Evolutionary conservation across 2,888 invertebrate genomes (phyloP).

Genomic region (Asteroscopus sphinx): DNA sequence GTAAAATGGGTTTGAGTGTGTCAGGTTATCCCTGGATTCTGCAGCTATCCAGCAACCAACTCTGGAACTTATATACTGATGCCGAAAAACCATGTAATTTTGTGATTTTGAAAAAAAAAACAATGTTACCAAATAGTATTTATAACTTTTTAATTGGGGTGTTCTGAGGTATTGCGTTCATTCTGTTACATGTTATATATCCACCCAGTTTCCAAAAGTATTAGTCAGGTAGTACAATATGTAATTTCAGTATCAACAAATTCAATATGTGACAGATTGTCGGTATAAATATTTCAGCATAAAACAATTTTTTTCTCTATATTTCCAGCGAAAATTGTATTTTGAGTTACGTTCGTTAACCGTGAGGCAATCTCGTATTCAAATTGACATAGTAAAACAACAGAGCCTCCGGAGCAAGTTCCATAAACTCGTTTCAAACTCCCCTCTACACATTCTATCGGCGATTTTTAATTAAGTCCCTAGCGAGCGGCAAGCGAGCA

Average conservation of each 20-base stretch:
- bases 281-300: constrained; percentile 26
- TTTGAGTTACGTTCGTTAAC: constrained; percentile 59
- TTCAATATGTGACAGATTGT: constrained; percentile 25
- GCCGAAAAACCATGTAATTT: too few relatives aligned
- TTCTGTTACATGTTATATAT: too few relatives aligned
- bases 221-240: not conserved
- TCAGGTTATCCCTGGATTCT: too few relatives aligned
- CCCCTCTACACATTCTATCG: constrained; percentile 89
- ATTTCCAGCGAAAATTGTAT: constrained; percentile 50
- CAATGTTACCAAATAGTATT: too few relatives aligned
- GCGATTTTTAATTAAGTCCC: constrained; percentile 90
- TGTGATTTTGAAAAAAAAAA: too few relatives aligned
- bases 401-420: constrained; percentile 86
- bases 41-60: too few relatives aligned
- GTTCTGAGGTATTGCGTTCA: too few relatives aligned
- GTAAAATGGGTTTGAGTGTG: too few relatives aligned
- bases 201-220: too few relatives aligned
- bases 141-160: too few relatives aligned
- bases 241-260: constrained; percentile 11
- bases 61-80: too few relatives aligned
- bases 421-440: constrained; percentile 88
- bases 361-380: constrained; percentile 85
- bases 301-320: constrained; percentile 35
- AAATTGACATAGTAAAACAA: constrained; percentile 89
- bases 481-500: constrained; percentile 85